Conservation (phyloP, 2,113 vertebrate genomes). For the Muntiacus muntjak region DNA sequence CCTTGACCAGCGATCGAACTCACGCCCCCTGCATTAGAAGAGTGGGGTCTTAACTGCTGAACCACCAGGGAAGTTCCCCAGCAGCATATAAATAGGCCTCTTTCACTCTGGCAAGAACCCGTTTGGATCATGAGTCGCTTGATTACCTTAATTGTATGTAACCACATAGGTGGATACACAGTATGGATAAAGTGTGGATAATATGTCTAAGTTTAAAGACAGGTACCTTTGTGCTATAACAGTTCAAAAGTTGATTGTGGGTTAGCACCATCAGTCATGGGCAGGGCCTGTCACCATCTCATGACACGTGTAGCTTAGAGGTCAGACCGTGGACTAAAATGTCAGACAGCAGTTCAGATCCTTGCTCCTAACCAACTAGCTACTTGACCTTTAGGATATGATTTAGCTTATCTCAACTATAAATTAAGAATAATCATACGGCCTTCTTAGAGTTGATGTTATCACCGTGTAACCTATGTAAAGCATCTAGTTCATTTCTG, state of each 20-base stretch:
- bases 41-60: not conserved
- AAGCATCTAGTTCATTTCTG: not conserved
- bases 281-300: rapidly evolving
- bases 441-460: too few species aligned
- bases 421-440: not conserved
- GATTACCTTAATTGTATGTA: too few species aligned
- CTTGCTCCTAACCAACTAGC: not conserved
- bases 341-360: not conserved
- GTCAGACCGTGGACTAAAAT: not conserved
- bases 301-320: not conserved
- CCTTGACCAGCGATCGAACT: not conserved
- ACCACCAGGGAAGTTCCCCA: not conserved
- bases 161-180: rapidly evolving
- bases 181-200: rapidly evolving
- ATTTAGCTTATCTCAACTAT: not conserved
- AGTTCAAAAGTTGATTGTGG: not conserved
- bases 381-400: not conserved
- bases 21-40: not conserved
- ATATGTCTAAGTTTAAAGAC: not conserved
- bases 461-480: not conserved
- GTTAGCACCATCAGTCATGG: rapidly evolving
- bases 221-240: too few species aligned
- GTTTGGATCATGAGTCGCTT: not conserved
- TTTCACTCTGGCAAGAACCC: not conserved
- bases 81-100: not conserved